A percentile compares a stretch with the other conserved stretches of the same genome.
phyloP scores from a whole-genome alignment of 2,888 invertebrate genomes.

The Drosophila maculinotata region DNA sequence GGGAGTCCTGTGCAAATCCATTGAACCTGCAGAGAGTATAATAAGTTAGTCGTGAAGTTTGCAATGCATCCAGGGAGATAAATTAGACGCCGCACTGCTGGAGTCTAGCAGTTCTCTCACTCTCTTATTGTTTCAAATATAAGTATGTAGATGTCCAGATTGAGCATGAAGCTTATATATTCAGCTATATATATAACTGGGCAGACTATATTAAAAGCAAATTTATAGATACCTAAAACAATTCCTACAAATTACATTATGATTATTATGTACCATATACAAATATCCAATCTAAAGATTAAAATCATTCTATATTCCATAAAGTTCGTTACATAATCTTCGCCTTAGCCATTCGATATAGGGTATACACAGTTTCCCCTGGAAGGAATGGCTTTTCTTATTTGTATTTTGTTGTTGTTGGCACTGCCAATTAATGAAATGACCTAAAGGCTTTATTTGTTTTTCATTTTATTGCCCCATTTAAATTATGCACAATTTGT shows the following conservation, averaged over 20 bases:
- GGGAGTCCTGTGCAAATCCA: conserved; percentile 71
- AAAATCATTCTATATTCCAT: no score
- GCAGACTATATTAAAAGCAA: not conserved
- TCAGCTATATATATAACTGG: no score
- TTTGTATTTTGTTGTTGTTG: conserved; percentile 10
- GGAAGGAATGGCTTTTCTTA: not conserved
- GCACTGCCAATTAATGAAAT: conserved; percentile 53
- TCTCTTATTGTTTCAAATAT: conserved; percentile 3
- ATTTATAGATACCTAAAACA: not conserved
- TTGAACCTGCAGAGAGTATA: conserved; percentile 68
- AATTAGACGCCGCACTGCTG: conserved; percentile 46
- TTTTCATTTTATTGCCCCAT: conserved; percentile 30
- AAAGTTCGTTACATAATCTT: no score
- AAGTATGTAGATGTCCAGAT: not conserved
- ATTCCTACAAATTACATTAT: no score
- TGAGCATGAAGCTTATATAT: not conserved
- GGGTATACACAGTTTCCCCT: not conserved
- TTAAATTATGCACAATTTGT: conserved; percentile 56
- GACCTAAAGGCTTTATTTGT: conserved; percentile 38
- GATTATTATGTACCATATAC: no score
- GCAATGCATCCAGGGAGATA: conserved; percentile 54
- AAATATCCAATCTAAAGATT: not conserved
- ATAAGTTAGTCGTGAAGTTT: conserved; percentile 67
- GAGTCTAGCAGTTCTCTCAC: conserved; percentile 16
- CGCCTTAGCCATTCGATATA: no score